Evolutionary conservation across 2,888 invertebrate species (phyloP).

Genomic region (Caradrina clavipalpis): DNA sequence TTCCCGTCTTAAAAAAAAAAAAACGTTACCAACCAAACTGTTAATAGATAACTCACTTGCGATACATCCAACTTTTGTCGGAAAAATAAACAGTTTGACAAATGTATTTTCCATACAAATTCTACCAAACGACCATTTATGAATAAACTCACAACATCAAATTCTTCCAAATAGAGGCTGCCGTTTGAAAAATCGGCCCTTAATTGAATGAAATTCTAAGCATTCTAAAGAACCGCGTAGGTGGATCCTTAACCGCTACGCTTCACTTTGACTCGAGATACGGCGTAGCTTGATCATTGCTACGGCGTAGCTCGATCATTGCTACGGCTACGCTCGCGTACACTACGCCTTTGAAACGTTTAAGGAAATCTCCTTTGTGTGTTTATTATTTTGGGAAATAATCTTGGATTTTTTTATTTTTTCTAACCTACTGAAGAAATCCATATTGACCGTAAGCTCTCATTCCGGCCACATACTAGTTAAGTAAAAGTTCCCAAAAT

Average conservation of each 20-base stretch:
- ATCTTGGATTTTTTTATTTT: not conserved
- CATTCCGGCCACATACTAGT: no score
- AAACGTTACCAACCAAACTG: not conserved
- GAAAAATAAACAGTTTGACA: not conserved
- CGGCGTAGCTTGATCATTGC: slow-evolving; percentile 2
- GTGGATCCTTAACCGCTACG: not conserved
- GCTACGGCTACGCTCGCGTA: slow-evolving; percentile 5
- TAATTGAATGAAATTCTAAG: not conserved
- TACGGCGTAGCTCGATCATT: slow-evolving; percentile 6
- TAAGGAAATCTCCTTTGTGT: not conserved
- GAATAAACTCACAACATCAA: no score
- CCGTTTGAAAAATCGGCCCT: no score
- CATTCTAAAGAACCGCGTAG: not conserved
- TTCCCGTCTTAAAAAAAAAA: no score
- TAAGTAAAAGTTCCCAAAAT: not conserved
- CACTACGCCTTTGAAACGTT: not conserved
- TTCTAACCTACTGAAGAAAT: not conserved
- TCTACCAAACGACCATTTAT: no score
- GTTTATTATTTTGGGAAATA: not conserved
- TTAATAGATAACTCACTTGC: no score
- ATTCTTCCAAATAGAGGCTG: no score
- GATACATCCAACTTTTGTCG: not conserved
- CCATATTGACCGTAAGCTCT: not conserved
- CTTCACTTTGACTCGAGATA: not conserved
- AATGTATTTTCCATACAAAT: no score